Base-by-base conservation (phyloP, 2,113 vertebrate genomes). In the Toxotes chatareus region DNA sequence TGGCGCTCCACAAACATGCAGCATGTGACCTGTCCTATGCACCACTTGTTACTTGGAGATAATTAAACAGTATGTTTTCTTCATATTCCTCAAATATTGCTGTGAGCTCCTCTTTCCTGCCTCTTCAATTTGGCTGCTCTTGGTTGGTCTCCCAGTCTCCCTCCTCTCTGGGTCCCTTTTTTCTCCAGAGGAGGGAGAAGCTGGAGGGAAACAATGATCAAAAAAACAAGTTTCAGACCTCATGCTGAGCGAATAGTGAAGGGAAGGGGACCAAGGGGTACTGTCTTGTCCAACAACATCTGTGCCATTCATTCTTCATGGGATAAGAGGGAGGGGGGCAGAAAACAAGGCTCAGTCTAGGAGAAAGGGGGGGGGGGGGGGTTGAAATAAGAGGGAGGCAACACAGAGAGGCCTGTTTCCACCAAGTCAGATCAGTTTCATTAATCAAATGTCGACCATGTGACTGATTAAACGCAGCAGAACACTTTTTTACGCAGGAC, bases 201-300 rank as follows among this genome's bases (percentile, higher is more conserved):
- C 83, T 93, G 88, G 89, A 74, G 83, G 71, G 80, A 74, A 90
- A 95, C 92, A 95, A 93, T 94, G 91, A 94, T 93, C 92, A 93
- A 93, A 95, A 27, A 96, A 94, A 95, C 92, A 94, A 95, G 93
- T 94, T 94, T 91, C 91, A 92, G 94, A 94, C 95, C 93, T 93
- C 96, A 96, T 96, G 95, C 96, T 96, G 96, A 71, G 95, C 82
- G 87, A 78, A 59, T 77, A 90, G 85, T 84, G 88, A 92, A 81
- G 88, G 88, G 88, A 91, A 92, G 87, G 93, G 91, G 89, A 92
- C 88, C 86, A 77, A 88, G 93, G 92, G 93, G 92, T 92, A 88
- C 91, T 92, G 91, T 94, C 91, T 91, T 91, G 86, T 94, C 90
- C 94, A 92, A 92, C 93, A 94, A 93, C 95, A 96, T 95, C 92